These are phyloP conservation scores for Hylaea fasciaria DNA, from an alignment of 2,888 invertebrate genomes.

Conservation along the genomic window DNA sequence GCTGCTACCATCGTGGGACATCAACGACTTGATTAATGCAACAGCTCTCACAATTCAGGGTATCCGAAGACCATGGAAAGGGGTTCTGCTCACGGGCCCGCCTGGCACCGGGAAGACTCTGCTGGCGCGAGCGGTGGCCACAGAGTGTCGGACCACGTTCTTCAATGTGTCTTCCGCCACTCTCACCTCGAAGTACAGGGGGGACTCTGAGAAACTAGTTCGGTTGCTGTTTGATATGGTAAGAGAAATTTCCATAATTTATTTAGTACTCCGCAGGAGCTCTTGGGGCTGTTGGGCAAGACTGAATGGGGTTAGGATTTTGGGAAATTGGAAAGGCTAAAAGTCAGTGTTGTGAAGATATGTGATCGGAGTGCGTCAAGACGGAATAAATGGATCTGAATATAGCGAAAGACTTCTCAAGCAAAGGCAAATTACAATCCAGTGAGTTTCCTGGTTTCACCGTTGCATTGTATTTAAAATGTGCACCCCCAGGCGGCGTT, in stretches of 20 bases:
- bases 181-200: slow-evolving; percentile 94
- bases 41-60: slow-evolving; percentile 73
- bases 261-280: no score
- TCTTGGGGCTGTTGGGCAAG: slow-evolving; percentile 1
- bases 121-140: slow-evolving; percentile 94
- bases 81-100: slow-evolving; percentile 87
- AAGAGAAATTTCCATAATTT: slow-evolving; percentile 12
- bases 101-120: slow-evolving; percentile 93
- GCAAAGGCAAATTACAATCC: no score
- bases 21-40: neutral
- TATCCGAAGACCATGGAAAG: slow-evolving; percentile 93
- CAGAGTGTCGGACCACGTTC: slow-evolving; percentile 94
- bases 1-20: no score
- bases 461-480: no score
- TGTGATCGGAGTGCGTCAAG: no score
- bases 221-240: slow-evolving; percentile 95
- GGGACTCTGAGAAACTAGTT: slow-evolving; percentile 95
- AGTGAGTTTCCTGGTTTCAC: no score
- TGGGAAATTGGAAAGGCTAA: no score
- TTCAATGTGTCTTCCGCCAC: slow-evolving; percentile 95
- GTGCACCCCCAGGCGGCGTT: slow-evolving; percentile 87
- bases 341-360: no score
- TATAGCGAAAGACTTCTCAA: no score
- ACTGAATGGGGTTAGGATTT: no score
- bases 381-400: no score